Evolutionary conservation across 1,140 invertebrate genomes (phyloP).

Genomic region (Rhyacophila brunnea): DNA sequence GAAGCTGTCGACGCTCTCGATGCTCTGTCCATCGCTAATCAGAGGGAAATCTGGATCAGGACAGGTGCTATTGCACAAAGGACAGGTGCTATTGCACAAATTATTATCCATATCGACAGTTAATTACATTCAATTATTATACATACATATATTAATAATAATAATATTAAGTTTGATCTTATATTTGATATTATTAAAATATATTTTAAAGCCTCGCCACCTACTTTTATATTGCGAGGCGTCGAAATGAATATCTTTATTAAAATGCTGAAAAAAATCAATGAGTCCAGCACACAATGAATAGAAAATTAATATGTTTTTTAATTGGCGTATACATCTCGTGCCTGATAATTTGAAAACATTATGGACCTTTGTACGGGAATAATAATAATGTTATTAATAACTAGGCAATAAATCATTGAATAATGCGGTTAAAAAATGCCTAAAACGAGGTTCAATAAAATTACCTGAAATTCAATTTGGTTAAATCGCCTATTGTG

Average conservation of each 20-base stretch:
- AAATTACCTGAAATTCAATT: constrained; percentile 33
- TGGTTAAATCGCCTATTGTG: constrained; percentile 18
- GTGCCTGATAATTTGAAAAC: not conserved
- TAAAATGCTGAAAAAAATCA: not conserved
- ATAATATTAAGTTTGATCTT: no score
- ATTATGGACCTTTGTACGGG: not conserved
- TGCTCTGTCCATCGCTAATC: no score
- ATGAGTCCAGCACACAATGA: not conserved
- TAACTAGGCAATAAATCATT: constrained; percentile 18
- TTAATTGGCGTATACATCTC: constrained; percentile 3
- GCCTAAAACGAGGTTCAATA: constrained; percentile 12
- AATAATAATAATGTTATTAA: not conserved
- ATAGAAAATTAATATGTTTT: not conserved
- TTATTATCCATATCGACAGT: no score
- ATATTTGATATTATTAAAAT: not conserved
- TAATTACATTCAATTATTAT: no score
- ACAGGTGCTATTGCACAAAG: no score
- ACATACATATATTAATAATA: no score
- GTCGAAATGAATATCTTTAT: no score
- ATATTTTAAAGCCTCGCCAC: not conserved
- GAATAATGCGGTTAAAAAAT: not conserved
- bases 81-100: no score
- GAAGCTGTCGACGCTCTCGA: no score
- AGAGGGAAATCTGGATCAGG: no score
- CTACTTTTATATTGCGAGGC: not conserved